phyloP scores from a whole-genome alignment of 2,888 invertebrate species.

The Acrobasis consociella region DNA sequence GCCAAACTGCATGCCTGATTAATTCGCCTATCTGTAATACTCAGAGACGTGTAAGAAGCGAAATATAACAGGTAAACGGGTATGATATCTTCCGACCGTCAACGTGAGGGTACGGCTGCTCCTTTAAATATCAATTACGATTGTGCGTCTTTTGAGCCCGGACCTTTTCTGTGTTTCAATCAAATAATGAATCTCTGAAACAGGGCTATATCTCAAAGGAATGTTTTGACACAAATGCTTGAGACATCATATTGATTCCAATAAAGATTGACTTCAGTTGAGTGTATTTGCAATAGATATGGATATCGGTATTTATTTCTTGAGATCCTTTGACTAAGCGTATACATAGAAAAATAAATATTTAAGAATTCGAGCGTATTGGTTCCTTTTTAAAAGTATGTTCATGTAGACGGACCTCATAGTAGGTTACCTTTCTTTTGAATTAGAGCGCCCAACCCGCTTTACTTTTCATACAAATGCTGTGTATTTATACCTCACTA shows the following conservation, averaged over 20 bases:
- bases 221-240: slow-evolving; percentile 31
- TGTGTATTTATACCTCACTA: too few relatives aligned
- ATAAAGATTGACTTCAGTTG: slow-evolving; percentile 31
- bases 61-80: too few relatives aligned
- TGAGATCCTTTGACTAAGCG: background rate
- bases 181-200: slow-evolving; percentile 40
- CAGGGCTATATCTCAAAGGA: slow-evolving; percentile 35
- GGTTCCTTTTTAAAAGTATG: too few relatives aligned
- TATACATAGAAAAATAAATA: too few relatives aligned
- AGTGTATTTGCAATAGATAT: background rate
- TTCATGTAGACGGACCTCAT: too few relatives aligned
- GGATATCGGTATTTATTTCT: background rate
- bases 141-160: slow-evolving; percentile 38
- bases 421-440: too few relatives aligned
- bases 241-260: slow-evolving; percentile 33
- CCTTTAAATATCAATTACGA: slow-evolving; percentile 43
- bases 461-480: too few relatives aligned
- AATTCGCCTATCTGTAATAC: too few relatives aligned
- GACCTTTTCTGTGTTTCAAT: slow-evolving; percentile 43
- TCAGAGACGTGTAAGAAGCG: too few relatives aligned
- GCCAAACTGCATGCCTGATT: too few relatives aligned
- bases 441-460: too few relatives aligned
- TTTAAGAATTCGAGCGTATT: too few relatives aligned
- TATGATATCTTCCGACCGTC: slow-evolving; percentile 25
- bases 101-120: slow-evolving; percentile 35